These are phyloP conservation scores for Thymelicus sylvestris DNA, from an alignment of 2,888 invertebrate species.

Conservation along the genomic window DNA sequence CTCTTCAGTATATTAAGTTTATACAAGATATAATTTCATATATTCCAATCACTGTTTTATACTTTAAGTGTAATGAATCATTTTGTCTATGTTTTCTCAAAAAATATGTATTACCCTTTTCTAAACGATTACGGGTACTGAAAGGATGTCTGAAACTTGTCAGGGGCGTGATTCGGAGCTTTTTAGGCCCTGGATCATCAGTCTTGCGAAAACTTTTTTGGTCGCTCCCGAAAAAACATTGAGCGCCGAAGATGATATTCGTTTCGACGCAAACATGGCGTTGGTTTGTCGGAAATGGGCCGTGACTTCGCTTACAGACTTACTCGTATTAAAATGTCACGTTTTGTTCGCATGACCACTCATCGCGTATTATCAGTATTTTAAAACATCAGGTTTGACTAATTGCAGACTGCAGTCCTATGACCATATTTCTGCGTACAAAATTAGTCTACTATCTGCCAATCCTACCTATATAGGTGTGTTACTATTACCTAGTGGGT, in stretches of 20 bases:
- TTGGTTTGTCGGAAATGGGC: neutral
- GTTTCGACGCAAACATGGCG: slow-evolving; percentile 3
- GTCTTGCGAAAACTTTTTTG: slow-evolving; percentile 48
- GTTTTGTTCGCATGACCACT: neutral
- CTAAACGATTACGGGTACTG: slow-evolving; percentile 43
- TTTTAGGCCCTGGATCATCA: slow-evolving; percentile 56
- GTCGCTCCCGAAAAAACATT: slow-evolving; percentile 22
- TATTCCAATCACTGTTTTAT: neutral
- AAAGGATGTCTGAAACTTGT: slow-evolving; percentile 58
- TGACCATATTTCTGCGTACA: too few relatives aligned
- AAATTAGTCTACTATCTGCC: too few relatives aligned
- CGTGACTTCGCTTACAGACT: neutral
- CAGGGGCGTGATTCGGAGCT: slow-evolving; percentile 64
- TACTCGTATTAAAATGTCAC: too few relatives aligned
- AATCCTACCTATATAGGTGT: too few relatives aligned
- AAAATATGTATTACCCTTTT: slow-evolving; percentile 52
- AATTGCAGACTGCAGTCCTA: too few relatives aligned
- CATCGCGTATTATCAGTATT: too few relatives aligned
- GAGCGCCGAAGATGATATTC: slow-evolving; percentile 21
- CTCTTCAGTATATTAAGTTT: too few relatives aligned
- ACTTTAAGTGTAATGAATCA: slow-evolving; percentile 6
- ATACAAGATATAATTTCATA: too few relatives aligned
- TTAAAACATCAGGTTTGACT: too few relatives aligned
- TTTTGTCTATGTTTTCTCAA: slow-evolving; percentile 28
- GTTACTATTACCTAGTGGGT: too few relatives aligned